Conservation (phyloP, 2,888 invertebrate genomes). For the Proisotoma minuta region DNA sequence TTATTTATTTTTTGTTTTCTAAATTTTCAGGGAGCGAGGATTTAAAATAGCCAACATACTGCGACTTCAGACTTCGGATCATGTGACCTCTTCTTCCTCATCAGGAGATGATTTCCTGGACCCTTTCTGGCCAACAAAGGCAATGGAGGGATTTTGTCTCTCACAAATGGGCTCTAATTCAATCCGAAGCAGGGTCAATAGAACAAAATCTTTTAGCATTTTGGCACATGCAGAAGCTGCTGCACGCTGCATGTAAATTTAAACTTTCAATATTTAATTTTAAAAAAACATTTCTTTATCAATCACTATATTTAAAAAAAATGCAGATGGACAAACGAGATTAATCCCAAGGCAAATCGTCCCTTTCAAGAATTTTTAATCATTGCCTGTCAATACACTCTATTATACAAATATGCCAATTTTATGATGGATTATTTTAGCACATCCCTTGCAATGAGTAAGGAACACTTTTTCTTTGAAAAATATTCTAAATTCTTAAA, state of each 20-base stretch:
- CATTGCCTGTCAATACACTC: slow-evolving; percentile 40
- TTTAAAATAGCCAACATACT: slow-evolving; percentile 42
- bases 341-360: slow-evolving; percentile 32
- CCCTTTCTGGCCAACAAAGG: slow-evolving; percentile 37
- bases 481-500: neutral
- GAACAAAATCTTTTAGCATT: slow-evolving; percentile 30
- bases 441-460: no score
- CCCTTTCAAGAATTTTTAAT: slow-evolving; percentile 46
- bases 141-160: slow-evolving; percentile 43
- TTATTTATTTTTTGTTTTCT: neutral
- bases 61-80: slow-evolving; percentile 38
- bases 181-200: slow-evolving; percentile 34
- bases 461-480: slow-evolving; percentile 15
- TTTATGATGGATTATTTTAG: slow-evolving; percentile 37
- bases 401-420: slow-evolving; percentile 38
- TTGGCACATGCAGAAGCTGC: slow-evolving; percentile 43
- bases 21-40: slow-evolving; percentile 39
- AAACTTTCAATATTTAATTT: neutral
- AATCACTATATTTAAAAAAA: neutral
- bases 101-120: slow-evolving; percentile 16
- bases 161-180: slow-evolving; percentile 38
- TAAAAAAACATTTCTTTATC: slow-evolving; percentile 3
- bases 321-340: neutral
- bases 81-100: slow-evolving; percentile 35
- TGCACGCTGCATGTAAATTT: slow-evolving; percentile 37